These are phyloP conservation scores for Motacilla alba DNA, from an alignment of 2,113 vertebrate genomes.

Conservation along the genomic window DNA sequence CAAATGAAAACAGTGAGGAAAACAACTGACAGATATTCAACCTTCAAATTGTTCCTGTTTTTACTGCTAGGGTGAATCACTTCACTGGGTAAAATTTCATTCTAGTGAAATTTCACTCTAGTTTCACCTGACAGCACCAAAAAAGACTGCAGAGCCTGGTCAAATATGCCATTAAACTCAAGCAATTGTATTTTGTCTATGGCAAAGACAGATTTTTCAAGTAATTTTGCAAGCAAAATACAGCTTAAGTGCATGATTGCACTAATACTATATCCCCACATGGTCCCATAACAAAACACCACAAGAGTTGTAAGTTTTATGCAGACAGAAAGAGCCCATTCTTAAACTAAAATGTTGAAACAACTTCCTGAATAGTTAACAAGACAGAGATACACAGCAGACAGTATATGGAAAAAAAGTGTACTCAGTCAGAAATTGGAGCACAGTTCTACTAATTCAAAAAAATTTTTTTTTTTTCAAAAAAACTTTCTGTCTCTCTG, in stretches of 20 bases:
- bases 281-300: background rate
- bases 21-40: background rate
- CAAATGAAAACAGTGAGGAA: background rate
- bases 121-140: background rate
- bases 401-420: background rate
- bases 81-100: background rate
- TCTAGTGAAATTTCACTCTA: background rate
- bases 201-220: background rate
- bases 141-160: background rate
- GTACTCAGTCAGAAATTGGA: background rate
- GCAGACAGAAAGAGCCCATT: background rate
- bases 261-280: background rate
- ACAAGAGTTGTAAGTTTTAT: background rate
- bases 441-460: background rate
- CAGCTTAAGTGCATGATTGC: background rate
- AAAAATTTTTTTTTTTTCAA: background rate
- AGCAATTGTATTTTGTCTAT: background rate
- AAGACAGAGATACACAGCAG: background rate
- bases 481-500: background rate
- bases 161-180: background rate
- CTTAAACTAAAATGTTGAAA: background rate
- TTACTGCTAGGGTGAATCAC: background rate
- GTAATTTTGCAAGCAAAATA: background rate
- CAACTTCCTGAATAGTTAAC: background rate
- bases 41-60: background rate